Evolutionary conservation across 2,113 vertebrate genomes (phyloP).

Genomic region (Marmota flaviventris): DNA sequence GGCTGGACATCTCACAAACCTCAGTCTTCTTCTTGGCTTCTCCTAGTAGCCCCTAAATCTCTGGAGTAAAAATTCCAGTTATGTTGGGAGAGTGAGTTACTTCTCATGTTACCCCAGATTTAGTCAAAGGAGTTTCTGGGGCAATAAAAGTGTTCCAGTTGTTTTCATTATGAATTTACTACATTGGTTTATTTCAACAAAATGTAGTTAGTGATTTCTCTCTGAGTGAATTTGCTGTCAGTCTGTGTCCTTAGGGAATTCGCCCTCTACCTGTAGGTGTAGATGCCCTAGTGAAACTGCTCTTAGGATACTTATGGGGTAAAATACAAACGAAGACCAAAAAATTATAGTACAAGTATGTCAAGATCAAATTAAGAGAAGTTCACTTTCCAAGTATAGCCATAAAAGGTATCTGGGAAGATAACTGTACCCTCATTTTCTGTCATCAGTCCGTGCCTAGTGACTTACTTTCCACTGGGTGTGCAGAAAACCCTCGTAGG

Average conservation of each 20-base stretch:
- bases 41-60: background rate
- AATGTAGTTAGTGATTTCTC: background rate
- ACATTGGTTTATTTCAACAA: background rate
- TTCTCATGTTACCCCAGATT: background rate
- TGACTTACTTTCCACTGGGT: constrained; percentile 59
- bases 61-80: background rate
- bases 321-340: constrained; percentile 32
- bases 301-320: constrained; percentile 5
- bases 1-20: background rate
- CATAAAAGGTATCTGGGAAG: background rate
- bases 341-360: background rate
- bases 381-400: constrained; percentile 55
- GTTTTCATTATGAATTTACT: constrained; percentile 38
- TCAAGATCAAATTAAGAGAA: background rate
- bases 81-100: background rate
- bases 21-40: background rate
- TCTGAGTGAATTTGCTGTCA: background rate
- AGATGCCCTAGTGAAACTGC: background rate
- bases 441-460: background rate
- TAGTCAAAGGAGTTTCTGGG: constrained; percentile 29
- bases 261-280: background rate
- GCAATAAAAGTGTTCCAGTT: background rate
- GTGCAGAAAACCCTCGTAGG: background rate
- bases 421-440: background rate
- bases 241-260: background rate